Evolutionary conservation across 2,888 invertebrate species (phyloP).

Genomic region (Thecocarcelia acutangulata): DNA sequence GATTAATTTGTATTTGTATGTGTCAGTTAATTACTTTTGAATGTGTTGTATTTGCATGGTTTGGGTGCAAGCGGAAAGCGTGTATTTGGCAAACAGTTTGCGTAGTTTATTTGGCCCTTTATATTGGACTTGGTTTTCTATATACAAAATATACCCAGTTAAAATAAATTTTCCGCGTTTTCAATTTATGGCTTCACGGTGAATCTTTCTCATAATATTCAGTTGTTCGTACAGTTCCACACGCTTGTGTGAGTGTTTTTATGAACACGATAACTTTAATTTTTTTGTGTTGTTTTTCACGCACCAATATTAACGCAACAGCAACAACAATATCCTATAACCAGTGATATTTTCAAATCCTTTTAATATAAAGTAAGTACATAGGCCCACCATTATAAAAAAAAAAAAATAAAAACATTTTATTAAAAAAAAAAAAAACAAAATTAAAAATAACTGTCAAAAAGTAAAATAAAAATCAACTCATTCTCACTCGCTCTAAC

Average conservation of each 20-base stretch:
- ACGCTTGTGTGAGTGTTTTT: slow-evolving; percentile 1
- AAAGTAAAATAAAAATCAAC: slow-evolving; percentile 69
- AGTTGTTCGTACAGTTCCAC: not conserved
- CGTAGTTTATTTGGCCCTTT: too few species aligned
- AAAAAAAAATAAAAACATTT: slow-evolving; percentile 55
- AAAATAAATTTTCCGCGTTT: too few species aligned
- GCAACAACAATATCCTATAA: slow-evolving; percentile 65
- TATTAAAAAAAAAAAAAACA: slow-evolving; percentile 57
- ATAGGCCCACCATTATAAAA: slow-evolving; percentile 74
- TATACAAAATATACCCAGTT: too few species aligned
- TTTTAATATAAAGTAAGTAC: slow-evolving; percentile 70
- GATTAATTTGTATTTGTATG: too few species aligned
- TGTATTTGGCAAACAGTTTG: too few species aligned
- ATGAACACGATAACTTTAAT: slow-evolving; percentile 50
- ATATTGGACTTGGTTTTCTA: too few species aligned
- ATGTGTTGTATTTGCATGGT: too few species aligned
- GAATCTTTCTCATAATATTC: slow-evolving; percentile 56
- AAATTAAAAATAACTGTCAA: slow-evolving; percentile 63
- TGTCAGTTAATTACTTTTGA: too few species aligned
- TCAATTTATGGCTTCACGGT: slow-evolving; percentile 61
- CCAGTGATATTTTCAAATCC: slow-evolving; percentile 73
- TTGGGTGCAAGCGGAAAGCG: too few species aligned
- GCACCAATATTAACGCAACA: slow-evolving; percentile 43
- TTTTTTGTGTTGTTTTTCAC: slow-evolving; percentile 55
- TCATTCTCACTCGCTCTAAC: slow-evolving; percentile 70